phyloP scores from a whole-genome alignment of 92 coral and sea anemone genomes.

The Heliopora coerulea region DNA sequence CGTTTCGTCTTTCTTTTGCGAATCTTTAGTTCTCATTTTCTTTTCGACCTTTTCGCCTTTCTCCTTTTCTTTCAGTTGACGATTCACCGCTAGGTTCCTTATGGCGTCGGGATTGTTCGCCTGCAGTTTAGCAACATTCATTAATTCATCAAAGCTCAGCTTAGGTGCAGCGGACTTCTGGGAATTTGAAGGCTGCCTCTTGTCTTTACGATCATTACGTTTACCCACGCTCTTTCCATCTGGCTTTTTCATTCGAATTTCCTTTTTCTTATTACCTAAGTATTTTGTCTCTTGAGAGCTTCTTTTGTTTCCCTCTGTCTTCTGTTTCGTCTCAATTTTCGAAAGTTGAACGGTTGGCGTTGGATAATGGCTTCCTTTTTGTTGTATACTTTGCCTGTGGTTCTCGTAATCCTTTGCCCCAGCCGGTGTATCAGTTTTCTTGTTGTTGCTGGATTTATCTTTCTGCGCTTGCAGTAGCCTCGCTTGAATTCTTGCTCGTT shows the following conservation, averaged over 20 bases:
- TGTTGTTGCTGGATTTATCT: slow-evolving; percentile 10
- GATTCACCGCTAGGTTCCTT: neutral
- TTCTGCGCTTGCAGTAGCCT: slow-evolving; percentile 45
- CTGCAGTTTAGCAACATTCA: slow-evolving; percentile 70
- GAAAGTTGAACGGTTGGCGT: neutral
- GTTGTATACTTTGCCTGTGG: neutral
- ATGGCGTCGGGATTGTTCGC: slow-evolving; percentile 36
- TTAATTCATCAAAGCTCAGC: slow-evolving; percentile 75
- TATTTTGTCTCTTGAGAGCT: neutral
- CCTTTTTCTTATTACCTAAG: neutral
- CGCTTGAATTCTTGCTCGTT: slow-evolving; percentile 78
- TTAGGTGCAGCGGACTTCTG: slow-evolving; percentile 48
- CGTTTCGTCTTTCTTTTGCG: neutral
- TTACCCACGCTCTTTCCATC: neutral
- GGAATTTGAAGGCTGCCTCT: slow-evolving; percentile 18
- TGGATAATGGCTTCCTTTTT: neutral
- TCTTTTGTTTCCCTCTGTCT: neutral
- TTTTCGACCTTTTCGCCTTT: neutral
- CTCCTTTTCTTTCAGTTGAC: neutral
- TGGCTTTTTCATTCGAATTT: neutral
- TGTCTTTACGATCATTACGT: neutral
- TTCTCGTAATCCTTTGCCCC: neutral
- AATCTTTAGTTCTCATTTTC: neutral
- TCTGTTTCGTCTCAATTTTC: neutral
- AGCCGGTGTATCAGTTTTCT: neutral